Evolutionary conservation across 1,140 invertebrate species (phyloP).

Genomic region (Campoletis sonorensis): DNA sequence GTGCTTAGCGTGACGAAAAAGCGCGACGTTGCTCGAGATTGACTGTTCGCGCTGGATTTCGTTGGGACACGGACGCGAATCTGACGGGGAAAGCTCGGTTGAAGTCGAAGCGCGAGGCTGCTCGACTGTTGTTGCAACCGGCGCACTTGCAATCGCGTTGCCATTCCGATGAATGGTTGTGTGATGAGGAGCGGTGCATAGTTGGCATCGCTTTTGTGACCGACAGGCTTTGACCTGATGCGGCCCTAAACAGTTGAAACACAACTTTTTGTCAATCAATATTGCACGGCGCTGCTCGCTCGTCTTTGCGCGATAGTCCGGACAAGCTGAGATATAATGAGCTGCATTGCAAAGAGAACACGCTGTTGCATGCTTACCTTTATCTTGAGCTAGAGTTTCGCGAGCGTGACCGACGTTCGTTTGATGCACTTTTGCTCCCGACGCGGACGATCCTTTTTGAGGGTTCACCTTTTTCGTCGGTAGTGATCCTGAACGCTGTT

Average conservation of each 20-base stretch:
- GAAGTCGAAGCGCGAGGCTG: not conserved
- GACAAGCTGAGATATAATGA: conserved; percentile 17
- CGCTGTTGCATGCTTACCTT: not conserved
- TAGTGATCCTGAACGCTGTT: not conserved
- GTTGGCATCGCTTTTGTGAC: conserved; percentile 19
- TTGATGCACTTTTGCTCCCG: conserved; percentile 25
- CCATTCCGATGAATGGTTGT: conserved; percentile 21
- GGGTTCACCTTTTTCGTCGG: not conserved
- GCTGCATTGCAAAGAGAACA: conserved; percentile 7
- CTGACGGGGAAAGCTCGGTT: not conserved
- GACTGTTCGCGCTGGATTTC: not conserved
- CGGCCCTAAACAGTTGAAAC: conserved; percentile 32
- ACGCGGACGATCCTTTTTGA: not conserved
- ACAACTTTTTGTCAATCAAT: not conserved
- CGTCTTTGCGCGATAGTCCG: conserved; percentile 22
- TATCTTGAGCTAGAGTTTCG: not conserved
- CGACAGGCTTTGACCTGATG: conserved; percentile 11
- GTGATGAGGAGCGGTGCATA: conserved; percentile 26
- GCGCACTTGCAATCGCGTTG: not conserved
- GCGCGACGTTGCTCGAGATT: not conserved
- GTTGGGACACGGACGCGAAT: not conserved
- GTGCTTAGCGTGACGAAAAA: not conserved
- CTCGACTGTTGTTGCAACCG: not conserved
- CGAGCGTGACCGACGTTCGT: not conserved
- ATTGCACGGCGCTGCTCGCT: conserved; percentile 11